Evolutionary conservation across 92 coral and sea anemone genomes (phyloP).

Genomic region (Epizoanthus rinbou): DNA sequence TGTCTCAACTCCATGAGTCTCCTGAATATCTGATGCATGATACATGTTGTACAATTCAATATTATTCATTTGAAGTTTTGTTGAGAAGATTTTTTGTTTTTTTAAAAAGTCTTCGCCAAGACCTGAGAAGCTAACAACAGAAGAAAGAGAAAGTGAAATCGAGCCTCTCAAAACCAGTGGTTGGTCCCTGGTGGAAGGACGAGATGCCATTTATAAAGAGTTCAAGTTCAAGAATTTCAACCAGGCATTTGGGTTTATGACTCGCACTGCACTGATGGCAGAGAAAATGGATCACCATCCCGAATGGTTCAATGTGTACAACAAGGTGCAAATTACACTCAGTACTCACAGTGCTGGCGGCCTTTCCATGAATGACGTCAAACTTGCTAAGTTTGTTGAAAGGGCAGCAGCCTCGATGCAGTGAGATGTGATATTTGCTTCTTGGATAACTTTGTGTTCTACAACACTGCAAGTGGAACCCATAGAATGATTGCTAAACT

Average conservation of each 20-base stretch:
- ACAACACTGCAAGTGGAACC: neutral
- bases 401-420: conserved; percentile 50
- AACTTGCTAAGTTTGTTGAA: conserved; percentile 90
- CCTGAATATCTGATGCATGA: too few relatives aligned
- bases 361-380: conserved; percentile 82
- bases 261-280: conserved; percentile 82
- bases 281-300: conserved; percentile 99
- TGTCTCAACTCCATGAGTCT: too few relatives aligned
- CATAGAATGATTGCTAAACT: neutral
- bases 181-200: conserved; percentile 84
- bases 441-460: too few relatives aligned
- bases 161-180: conserved; percentile 74
- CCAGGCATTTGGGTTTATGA: conserved; percentile 97
- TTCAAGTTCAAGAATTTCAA: conserved; percentile 92
- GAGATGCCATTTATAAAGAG: conserved; percentile 95
- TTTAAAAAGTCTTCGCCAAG: conserved; percentile 70
- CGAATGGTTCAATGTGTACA: conserved; percentile 95
- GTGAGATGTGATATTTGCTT: neutral
- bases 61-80: too few relatives aligned
- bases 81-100: neutral
- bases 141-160: conserved; percentile 71
- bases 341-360: conserved; percentile 94
- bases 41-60: too few relatives aligned
- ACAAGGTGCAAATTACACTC: conserved; percentile 82
- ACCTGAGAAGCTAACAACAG: conserved; percentile 65